These are phyloP conservation scores for Agrenia bidenticulata DNA, from an alignment of 2,888 invertebrate genomes.

Conservation along the genomic window DNA sequence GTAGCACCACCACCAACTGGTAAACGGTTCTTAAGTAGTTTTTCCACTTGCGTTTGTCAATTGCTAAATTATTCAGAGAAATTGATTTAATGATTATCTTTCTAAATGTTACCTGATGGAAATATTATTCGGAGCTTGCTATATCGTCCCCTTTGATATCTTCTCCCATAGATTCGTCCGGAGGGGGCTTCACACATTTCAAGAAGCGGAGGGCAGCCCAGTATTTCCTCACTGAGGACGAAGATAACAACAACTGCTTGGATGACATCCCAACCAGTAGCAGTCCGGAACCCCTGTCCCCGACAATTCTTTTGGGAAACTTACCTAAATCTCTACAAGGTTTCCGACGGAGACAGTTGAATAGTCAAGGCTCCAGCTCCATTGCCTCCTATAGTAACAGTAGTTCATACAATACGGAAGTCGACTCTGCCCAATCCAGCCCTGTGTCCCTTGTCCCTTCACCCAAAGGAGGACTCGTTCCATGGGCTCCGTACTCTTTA, in stretches of 20 bases:
- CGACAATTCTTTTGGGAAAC: background rate
- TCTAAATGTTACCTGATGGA: conserved; percentile 17
- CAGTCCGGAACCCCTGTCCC: background rate
- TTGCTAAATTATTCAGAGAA: conserved; percentile 46
- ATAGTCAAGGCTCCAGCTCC: conserved; percentile 5
- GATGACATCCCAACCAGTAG: background rate
- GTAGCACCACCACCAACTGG: conserved; percentile 18
- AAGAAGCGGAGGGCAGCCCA: conserved; percentile 16
- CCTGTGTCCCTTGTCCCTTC: background rate
- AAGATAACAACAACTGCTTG: background rate
- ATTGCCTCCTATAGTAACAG: background rate
- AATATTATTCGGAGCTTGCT: background rate
- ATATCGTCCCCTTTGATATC: background rate
- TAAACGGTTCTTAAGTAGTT: conserved; percentile 38
- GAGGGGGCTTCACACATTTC: conserved; percentile 9
- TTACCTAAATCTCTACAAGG: background rate
- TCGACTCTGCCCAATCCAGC: conserved; percentile 13
- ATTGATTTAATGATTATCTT: conserved; percentile 46
- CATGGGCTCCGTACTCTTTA: conserved; percentile 39
- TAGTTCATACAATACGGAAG: conserved; percentile 1
- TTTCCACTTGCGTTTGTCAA: conserved; percentile 37
- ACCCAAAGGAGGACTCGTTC: conserved; percentile 12
- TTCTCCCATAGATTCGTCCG: background rate
- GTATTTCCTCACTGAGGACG: conserved; percentile 4
- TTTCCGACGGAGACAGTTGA: background rate